Conservation (phyloP, 2,113 vertebrate genomes). For the Phalacrocorax carbo region DNA sequence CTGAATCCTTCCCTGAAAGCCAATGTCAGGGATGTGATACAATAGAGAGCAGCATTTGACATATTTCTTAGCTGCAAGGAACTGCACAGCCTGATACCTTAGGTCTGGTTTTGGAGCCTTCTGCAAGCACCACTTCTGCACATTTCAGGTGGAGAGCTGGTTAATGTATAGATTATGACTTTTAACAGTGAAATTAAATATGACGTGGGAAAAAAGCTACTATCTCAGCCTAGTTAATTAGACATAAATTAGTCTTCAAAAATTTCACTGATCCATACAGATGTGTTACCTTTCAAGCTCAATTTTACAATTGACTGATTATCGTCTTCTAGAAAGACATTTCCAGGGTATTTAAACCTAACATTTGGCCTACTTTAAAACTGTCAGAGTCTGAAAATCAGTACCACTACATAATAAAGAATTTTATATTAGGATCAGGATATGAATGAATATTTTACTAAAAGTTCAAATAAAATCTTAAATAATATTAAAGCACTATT, state of each 20-base stretch:
- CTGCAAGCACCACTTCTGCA: background rate
- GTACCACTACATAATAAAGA: slow-evolving; percentile 16
- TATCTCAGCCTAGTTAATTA: slow-evolving; percentile 7
- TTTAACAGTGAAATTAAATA: slow-evolving; percentile 12
- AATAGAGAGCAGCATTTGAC: background rate
- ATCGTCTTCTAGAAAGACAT: background rate
- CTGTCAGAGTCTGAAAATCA: background rate
- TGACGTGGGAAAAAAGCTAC: background rate
- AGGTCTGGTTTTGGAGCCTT: background rate
- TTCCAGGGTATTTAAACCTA: slow-evolving; percentile 5
- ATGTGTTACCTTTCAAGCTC: slow-evolving; percentile 1
- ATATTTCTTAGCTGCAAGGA: background rate
- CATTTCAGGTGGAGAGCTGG: background rate
- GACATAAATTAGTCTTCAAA: slow-evolving; percentile 16
- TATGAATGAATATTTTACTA: slow-evolving; percentile 41
- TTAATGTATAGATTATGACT: background rate
- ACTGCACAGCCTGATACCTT: background rate
- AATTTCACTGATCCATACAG: background rate
- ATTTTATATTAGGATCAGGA: slow-evolving; percentile 17
- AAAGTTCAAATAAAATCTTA: slow-evolving; percentile 35
- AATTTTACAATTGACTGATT: slow-evolving; percentile 17
- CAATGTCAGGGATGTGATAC: background rate
- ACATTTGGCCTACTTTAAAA: slow-evolving; percentile 31
- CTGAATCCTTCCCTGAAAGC: background rate
- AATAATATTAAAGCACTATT: background rate